These are phyloP conservation scores for Baryphthengus martii DNA, from an alignment of 2,113 vertebrate species.

Conservation along the genomic window DNA sequence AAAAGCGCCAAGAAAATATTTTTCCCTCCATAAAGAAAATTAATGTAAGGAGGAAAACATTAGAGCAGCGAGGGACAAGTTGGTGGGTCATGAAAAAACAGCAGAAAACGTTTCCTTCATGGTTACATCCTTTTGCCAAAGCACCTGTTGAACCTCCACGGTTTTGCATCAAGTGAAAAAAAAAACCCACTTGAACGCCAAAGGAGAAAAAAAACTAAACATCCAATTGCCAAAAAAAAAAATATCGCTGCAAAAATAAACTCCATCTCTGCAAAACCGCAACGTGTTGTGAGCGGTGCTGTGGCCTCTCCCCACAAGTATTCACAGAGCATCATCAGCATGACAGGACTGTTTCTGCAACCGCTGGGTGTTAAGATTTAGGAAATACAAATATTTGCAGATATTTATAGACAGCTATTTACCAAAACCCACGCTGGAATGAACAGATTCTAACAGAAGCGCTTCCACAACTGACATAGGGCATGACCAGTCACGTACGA, in stretches of 20 bases:
- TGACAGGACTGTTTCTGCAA: not conserved
- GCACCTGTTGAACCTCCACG: not conserved
- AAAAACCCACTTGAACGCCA: no score
- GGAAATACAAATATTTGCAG: not conserved
- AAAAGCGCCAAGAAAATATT: not conserved
- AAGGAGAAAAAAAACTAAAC: not conserved
- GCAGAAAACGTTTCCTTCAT: not conserved
- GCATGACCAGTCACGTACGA: rapidly evolving
- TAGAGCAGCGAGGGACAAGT: not conserved
- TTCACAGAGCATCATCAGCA: rapidly evolving
- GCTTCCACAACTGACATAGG: rapidly evolving
- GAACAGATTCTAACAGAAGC: not conserved
- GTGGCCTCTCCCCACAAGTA: not conserved
- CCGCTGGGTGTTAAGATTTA: not conserved
- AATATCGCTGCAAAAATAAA: not conserved
- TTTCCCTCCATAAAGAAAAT: not conserved
- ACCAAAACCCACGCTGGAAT: not conserved
- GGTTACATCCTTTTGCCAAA: not conserved
- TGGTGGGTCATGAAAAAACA: not conserved
- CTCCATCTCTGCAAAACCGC: not conserved
- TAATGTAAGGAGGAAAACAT: not conserved
- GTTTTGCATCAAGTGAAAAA: not conserved
- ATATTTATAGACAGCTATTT: no score
- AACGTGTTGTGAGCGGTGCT: not conserved
- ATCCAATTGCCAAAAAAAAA: not conserved